Evolutionary conservation across 2,888 invertebrate species (phyloP).

Genomic region (Reticulitermes lucifugus): DNA sequence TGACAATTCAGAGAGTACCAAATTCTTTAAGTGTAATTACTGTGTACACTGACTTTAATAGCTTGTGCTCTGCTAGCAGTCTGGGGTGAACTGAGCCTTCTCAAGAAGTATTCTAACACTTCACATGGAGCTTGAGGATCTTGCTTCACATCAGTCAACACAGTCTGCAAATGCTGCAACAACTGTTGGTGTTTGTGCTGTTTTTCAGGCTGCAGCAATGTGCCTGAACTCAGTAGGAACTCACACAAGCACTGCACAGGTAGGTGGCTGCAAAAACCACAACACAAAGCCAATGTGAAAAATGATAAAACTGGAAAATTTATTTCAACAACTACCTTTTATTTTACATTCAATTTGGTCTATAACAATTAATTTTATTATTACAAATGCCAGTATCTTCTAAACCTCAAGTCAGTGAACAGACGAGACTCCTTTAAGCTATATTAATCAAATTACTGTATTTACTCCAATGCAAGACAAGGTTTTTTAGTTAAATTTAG

Average conservation of each 20-base stretch:
- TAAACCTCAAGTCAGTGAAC: too few species aligned
- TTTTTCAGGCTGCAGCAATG: conserved; percentile 68
- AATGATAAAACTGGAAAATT: too few species aligned
- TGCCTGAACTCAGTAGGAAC: conserved; percentile 80
- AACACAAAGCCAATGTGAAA: too few species aligned
- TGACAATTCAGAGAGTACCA: too few species aligned
- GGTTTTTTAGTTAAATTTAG: too few species aligned
- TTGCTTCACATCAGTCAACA: conserved; percentile 67
- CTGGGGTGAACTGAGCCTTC: conserved; percentile 85
- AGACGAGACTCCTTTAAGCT: too few species aligned
- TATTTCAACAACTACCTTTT: too few species aligned
- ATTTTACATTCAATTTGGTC: too few species aligned
- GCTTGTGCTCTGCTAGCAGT: conserved; percentile 83
- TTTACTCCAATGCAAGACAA: too few species aligned
- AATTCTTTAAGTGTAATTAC: not conserved
- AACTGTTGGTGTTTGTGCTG: conserved; percentile 84
- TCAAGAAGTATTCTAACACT: conserved; percentile 89
- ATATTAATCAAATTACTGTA: too few species aligned
- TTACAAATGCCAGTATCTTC: too few species aligned
- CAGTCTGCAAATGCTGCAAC: conserved; percentile 71
- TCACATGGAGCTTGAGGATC: conserved; percentile 75
- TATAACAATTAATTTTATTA: too few species aligned
- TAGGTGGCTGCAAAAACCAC: conserved; percentile 73
- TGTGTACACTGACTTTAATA: conserved; percentile 66
- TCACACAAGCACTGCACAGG: conserved; percentile 99